Base-by-base conservation (phyloP, 2,113 vertebrate genomes). In the Neodon shergylaensis region DNA sequence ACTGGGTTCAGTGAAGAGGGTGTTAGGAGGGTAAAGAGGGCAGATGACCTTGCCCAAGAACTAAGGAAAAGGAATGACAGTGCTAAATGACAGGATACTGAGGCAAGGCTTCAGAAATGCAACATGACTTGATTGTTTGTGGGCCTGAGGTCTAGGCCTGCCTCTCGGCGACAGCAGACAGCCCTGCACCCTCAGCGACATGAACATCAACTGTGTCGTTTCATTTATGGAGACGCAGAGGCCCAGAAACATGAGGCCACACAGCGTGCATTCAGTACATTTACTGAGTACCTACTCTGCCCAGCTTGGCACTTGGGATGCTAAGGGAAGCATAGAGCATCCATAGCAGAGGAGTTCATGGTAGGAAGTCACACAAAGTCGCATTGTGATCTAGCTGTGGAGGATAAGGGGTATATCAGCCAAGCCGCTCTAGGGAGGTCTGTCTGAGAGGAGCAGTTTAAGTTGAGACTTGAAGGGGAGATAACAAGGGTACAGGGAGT, bases 181-280 rank as follows among this genome's bases (percentile, higher is more conserved):
- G 24, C 42, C 76, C 36, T 8, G 54, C 2, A 0, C 24, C n/a
- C 65, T 86, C 70, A 88, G 63, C 2, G 65, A 58, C 21, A 74
- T 39, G 82, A 47, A n/a, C 39, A 81, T 76, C 72, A 65, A 49
- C 5, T 2, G 0, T 36, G 58, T 68, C 61, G 7, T 86, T 94
- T 94, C 66, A 70, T n/a, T 68, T 9, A 0, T 47, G 3, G 66
- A 49, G 66, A 16, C 26, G 21, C 2, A 19, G 84, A 78, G 26
- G 52, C 73, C 82, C 88, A 81, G 89, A 95, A 87, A 85, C 31
- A 72, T 1, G 74, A 79, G 74, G 65, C 17, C 65, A 77, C 95
- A 76, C 47, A 92, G 88, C 79, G 76, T 47, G 78, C 21, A n/a
- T 54, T 93, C 72, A 52, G 19, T 8, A 54, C 52, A 86, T 74